Conservation (phyloP, 2,797 vertebrate genomes). For the Alcedo quadribrachys region DNA sequence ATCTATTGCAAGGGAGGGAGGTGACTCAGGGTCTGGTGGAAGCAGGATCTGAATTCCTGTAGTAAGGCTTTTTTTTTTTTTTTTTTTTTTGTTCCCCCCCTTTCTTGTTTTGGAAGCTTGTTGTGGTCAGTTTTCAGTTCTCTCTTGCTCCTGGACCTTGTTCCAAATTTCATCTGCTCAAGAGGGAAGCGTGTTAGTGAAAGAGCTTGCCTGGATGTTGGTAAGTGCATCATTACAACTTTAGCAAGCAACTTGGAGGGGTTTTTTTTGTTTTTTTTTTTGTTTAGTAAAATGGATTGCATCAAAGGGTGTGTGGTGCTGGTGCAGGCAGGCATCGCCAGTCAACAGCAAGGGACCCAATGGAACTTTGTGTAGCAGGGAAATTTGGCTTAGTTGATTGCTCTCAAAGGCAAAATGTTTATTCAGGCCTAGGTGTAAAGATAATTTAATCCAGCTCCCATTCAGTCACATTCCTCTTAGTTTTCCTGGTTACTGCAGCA, state of each 20-base stretch:
- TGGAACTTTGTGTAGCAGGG: not conserved
- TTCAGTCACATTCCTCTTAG: not conserved
- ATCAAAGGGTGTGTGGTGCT: not conserved
- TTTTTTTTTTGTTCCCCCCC: not conserved
- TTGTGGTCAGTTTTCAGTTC: slow-evolving; percentile 73
- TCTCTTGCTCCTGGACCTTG: slow-evolving; percentile 64
- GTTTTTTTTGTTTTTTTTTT: not conserved
- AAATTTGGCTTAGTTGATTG: not conserved
- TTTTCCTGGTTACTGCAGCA: not conserved
- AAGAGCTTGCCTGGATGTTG: slow-evolving; percentile 46
- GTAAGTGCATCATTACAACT: slow-evolving; percentile 72
- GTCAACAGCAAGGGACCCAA: slow-evolving; percentile 39
- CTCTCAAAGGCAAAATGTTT: slow-evolving; percentile 12
- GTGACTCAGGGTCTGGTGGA: slow-evolving; percentile 88
- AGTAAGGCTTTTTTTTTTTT: not conserved
- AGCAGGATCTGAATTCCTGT: slow-evolving; percentile 83
- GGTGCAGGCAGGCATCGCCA: not conserved
- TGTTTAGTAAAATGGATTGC: slow-evolving; percentile 30
- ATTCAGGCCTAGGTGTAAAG: slow-evolving; percentile 24
- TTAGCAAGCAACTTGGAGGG: not conserved
- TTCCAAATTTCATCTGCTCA: slow-evolving; percentile 57
- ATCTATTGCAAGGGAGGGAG: slow-evolving; percentile 93
- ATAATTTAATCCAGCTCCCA: not conserved
- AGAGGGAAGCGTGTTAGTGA: slow-evolving; percentile 25
- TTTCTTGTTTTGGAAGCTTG: slow-evolving; percentile 72